Percentiles rank a stretch among this genome's conserved stretches.
Conservation (phyloP, 2,113 vertebrate genomes). For the Tursiops truncatus region DNA sequence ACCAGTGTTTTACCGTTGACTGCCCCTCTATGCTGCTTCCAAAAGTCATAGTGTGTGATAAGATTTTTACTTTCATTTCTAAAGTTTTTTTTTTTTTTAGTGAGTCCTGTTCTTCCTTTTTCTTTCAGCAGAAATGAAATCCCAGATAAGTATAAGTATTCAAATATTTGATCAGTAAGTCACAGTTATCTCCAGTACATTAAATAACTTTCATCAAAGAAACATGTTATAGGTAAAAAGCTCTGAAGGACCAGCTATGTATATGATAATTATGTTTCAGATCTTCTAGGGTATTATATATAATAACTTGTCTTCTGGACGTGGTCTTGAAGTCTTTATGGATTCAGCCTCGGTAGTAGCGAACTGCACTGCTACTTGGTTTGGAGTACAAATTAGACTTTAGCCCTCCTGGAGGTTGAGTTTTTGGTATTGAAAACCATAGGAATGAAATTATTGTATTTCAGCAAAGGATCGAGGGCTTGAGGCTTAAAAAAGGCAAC, state of each 20-base stretch:
- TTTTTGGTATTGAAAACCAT: slow-evolving; percentile 49
- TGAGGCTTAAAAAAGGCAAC: too few relatives aligned
- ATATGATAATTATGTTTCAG: slow-evolving; percentile 40
- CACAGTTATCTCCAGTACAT: background rate
- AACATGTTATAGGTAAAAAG: background rate
- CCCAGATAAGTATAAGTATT: too few relatives aligned
- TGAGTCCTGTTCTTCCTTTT: too few relatives aligned
- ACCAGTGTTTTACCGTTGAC: slow-evolving; percentile 59
- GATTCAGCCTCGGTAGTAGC: background rate
- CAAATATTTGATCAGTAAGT: too few relatives aligned
- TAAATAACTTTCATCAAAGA: too few relatives aligned
- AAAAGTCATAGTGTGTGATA: slow-evolving; percentile 59
- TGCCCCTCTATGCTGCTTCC: slow-evolving; percentile 67
- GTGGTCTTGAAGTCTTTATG: background rate
- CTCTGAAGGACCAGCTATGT: background rate
- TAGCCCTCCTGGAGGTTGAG: background rate
- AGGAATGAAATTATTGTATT: background rate
- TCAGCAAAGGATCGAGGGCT: slow-evolving; percentile 1
- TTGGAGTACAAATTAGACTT: background rate
- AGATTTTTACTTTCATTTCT: slow-evolving; percentile 44
- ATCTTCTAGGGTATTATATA: background rate
- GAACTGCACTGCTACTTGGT: slow-evolving; percentile 23
- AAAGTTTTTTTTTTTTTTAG: too few relatives aligned
- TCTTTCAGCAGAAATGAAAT: too few relatives aligned
- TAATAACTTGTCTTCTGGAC: slow-evolving; percentile 28